These are phyloP conservation scores for Acropternis orthonyx DNA, from an alignment of 2,797 vertebrate species.

Conservation along the genomic window DNA sequence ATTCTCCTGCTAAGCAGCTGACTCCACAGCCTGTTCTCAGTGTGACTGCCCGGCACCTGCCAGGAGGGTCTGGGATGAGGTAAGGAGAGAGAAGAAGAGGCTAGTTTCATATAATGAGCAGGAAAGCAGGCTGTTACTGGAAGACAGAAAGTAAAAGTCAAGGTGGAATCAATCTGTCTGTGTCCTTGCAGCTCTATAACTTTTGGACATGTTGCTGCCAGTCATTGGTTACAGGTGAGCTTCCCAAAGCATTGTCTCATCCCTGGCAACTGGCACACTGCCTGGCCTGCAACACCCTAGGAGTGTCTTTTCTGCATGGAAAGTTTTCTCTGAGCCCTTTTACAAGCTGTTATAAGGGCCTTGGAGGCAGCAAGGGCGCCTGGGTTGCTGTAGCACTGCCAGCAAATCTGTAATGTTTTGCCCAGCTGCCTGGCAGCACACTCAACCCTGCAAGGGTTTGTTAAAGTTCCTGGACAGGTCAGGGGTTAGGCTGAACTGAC, in stretches of 20 bases:
- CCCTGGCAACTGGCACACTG: background rate
- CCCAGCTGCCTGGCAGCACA: slow-evolving; percentile 9
- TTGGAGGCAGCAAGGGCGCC: background rate
- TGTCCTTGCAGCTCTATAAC: background rate
- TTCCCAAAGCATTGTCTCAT: slow-evolving; percentile 17
- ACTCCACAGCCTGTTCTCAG: background rate
- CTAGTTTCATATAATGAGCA: background rate
- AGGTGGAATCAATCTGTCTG: background rate
- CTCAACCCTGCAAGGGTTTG: background rate
- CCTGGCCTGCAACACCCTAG: background rate
- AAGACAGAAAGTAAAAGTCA: background rate
- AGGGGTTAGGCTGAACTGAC: background rate
- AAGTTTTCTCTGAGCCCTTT: background rate
- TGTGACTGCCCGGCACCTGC: background rate
- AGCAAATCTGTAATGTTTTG: slow-evolving; percentile 21
- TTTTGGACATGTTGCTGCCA: background rate
- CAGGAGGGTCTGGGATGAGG: background rate
- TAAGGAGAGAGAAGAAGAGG: background rate
- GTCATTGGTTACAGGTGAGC: background rate
- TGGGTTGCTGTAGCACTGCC: background rate
- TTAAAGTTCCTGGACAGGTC: slow-evolving; percentile 32
- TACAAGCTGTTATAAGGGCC: slow-evolving; percentile 14
- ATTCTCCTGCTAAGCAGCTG: background rate
- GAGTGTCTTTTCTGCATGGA: background rate
- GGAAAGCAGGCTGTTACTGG: background rate